Evolutionary conservation across 1,140 invertebrate species (phyloP).

Genomic region (Temnothorax nylanderi): DNA sequence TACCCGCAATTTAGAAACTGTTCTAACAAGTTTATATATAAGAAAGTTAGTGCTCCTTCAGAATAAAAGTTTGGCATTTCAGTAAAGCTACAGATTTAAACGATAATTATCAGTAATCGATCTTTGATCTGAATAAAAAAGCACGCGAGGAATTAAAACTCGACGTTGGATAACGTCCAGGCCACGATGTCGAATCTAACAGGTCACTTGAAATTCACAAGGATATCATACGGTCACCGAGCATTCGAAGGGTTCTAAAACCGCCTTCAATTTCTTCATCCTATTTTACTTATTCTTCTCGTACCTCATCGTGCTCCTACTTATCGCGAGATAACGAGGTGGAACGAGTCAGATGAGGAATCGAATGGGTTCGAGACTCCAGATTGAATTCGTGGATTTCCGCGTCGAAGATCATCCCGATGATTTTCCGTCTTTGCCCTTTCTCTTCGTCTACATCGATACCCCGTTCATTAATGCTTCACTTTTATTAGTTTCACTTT

Average conservation of each 20-base stretch:
- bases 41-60: not conserved
- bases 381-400: slow-evolving; percentile 58
- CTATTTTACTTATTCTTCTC: slow-evolving; percentile 53
- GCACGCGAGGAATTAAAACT: slow-evolving; percentile 10
- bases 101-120: not conserved
- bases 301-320: slow-evolving; percentile 50
- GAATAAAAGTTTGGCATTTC: not conserved
- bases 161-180: slow-evolving; percentile 44
- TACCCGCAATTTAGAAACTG: not conserved
- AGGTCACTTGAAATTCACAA: slow-evolving; percentile 55
- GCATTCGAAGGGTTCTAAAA: slow-evolving; percentile 28
- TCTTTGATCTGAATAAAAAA: not conserved
- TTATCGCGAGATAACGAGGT: slow-evolving; percentile 67
- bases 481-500: not conserved
- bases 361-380: slow-evolving; percentile 57
- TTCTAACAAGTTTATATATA: not conserved
- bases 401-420: slow-evolving; percentile 32
- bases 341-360: slow-evolving; percentile 60
- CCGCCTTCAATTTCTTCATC: slow-evolving; percentile 58
- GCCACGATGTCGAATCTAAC: slow-evolving; percentile 35
- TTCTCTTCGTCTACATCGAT: not conserved
- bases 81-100: not conserved
- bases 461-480: slow-evolving; percentile 52
- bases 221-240: slow-evolving; percentile 53
- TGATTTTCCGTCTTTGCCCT: not conserved